phyloP scores from a whole-genome alignment of 2,888 invertebrate species.

The Mantis religiosa region DNA sequence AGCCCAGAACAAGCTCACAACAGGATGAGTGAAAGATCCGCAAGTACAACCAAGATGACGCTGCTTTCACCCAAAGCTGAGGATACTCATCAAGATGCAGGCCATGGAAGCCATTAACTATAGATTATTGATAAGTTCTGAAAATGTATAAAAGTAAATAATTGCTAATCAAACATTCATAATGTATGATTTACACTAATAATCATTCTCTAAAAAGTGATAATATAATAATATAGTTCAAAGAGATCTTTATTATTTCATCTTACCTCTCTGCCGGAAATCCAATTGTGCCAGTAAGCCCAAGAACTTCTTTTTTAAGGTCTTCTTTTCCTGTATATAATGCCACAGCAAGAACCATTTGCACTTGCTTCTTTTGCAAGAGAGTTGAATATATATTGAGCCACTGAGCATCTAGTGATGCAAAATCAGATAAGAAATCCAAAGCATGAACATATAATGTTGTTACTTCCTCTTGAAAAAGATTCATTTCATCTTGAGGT shows the following conservation, averaged over 20 bases:
- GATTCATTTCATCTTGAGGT: conserved; percentile 36
- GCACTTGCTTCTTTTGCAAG: conserved; percentile 40
- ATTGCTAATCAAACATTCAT: too few relatives aligned
- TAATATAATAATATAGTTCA: not conserved
- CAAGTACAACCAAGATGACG: too few relatives aligned
- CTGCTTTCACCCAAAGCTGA: too few relatives aligned
- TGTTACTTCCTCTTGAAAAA: conserved; percentile 36
- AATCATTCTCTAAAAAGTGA: not conserved
- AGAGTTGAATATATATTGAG: conserved; percentile 46
- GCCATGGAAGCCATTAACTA: too few relatives aligned
- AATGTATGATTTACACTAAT: too few relatives aligned
- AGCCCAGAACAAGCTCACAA: too few relatives aligned
- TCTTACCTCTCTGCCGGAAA: conserved; percentile 43
- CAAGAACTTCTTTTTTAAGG: conserved; percentile 45
- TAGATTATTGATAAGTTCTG: too few relatives aligned
- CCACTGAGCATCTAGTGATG: conserved; percentile 47
- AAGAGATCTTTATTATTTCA: not conserved
- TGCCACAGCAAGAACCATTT: conserved; percentile 47
- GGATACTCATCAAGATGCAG: too few relatives aligned
- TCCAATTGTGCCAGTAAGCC: conserved; percentile 43
- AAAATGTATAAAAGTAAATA: too few relatives aligned
- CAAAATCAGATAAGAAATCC: conserved; percentile 48
- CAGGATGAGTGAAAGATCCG: too few relatives aligned
- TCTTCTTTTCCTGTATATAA: conserved; percentile 46
- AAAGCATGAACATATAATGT: conserved; percentile 48